phyloP scores from a whole-genome alignment of 2,113 vertebrate genomes.

The Eretmochelys imbricata region DNA sequence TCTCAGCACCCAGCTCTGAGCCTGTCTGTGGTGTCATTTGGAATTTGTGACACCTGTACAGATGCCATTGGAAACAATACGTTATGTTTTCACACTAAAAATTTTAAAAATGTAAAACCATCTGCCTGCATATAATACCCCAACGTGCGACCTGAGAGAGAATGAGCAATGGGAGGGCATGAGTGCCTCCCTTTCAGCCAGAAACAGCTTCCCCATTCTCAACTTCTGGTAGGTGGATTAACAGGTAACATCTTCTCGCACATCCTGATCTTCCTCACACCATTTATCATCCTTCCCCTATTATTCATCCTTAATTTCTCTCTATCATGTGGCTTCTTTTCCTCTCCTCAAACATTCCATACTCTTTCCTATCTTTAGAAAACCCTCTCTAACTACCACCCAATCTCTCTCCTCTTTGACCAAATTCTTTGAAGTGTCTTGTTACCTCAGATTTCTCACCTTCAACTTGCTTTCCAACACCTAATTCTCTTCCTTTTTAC shows the following conservation, averaged over 20 bases:
- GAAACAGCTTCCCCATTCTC: too few relatives aligned
- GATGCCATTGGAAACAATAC: neutral
- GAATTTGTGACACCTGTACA: neutral
- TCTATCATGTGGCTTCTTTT: neutral
- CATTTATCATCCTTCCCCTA: neutral
- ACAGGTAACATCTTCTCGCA: too few relatives aligned
- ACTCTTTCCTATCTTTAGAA: neutral
- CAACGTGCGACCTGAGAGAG: too few relatives aligned
- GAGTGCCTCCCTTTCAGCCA: too few relatives aligned
- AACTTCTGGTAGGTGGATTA: too few relatives aligned
- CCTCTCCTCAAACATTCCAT: neutral
- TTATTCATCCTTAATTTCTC: neutral
- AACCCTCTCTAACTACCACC: neutral
- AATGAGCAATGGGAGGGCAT: too few relatives aligned
- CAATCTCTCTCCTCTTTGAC: neutral
- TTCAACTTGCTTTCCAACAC: neutral
- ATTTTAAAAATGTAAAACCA: too few relatives aligned
- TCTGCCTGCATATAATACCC: too few relatives aligned
- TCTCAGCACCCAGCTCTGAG: accelerated
- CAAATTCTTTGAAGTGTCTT: neutral
- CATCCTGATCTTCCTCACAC: too few relatives aligned
- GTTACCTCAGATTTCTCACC: neutral
- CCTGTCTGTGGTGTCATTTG: accelerated
- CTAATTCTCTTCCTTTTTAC: neutral
- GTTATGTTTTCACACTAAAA: too few relatives aligned